phyloP scores from a whole-genome alignment of 2,113 vertebrate species.

The Gulo gulo region DNA sequence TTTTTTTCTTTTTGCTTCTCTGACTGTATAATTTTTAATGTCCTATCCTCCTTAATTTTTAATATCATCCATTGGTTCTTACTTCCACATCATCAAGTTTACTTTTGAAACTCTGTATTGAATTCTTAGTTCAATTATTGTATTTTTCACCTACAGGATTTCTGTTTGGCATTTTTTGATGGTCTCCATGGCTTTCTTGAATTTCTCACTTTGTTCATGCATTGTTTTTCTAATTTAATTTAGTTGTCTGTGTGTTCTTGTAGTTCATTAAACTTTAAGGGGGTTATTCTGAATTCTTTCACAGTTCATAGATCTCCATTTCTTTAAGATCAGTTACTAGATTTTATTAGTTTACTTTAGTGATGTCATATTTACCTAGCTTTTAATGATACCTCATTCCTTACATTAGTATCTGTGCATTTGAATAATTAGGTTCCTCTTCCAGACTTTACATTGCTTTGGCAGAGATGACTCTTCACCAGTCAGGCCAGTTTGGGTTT shows the following conservation, averaged over 20 bases:
- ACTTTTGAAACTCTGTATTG: background rate
- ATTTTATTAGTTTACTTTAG: background rate
- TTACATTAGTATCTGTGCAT: background rate
- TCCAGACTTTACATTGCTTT: background rate
- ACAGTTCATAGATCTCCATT: background rate
- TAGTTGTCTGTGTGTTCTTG: background rate
- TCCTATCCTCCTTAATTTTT: background rate
- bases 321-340: background rate
- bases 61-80: background rate
- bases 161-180: background rate
- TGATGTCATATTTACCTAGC: background rate
- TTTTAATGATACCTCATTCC: background rate
- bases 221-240: background rate
- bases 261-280: background rate
- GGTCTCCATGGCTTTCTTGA: background rate
- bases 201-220: background rate
- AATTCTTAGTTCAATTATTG: background rate
- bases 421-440: background rate
- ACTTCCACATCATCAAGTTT: background rate
- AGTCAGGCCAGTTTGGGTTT: background rate
- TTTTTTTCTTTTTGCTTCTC: background rate
- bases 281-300: background rate
- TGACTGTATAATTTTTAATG: background rate
- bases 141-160: background rate
- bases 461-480: background rate